Evolutionary conservation across 2,113 vertebrate species (phyloP).

Genomic region (Forbesichthys papilliferus): DNA sequence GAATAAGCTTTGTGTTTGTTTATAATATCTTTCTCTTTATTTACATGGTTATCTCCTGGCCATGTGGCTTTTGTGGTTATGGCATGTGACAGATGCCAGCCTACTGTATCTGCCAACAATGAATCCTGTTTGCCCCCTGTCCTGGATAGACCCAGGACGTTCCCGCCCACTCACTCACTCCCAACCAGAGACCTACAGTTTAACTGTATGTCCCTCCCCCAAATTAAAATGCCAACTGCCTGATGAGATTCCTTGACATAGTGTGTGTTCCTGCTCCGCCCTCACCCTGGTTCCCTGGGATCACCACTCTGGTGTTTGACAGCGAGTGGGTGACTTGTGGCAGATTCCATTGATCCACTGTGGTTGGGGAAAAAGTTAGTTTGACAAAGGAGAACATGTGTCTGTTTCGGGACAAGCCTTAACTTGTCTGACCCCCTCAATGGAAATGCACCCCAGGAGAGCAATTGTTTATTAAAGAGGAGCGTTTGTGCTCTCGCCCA

Average conservation of each 20-base stretch:
- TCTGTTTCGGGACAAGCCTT: slow-evolving; percentile 71
- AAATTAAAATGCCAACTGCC: slow-evolving; percentile 64
- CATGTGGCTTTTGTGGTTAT: neutral
- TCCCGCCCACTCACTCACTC: slow-evolving; percentile 21
- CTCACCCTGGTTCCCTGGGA: slow-evolving; percentile 33
- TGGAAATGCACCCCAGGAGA: slow-evolving; percentile 57
- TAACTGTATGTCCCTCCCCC: slow-evolving; percentile 41
- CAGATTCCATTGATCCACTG: slow-evolving; percentile 71
- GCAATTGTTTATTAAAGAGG: slow-evolving; percentile 24
- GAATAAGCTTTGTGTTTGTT: neutral
- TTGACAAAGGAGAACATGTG: slow-evolving; percentile 77
- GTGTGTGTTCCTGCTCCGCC: slow-evolving; percentile 48
- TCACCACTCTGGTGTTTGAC: slow-evolving; percentile 71
- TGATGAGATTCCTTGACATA: slow-evolving; percentile 63
- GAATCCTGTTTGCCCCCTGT: slow-evolving; percentile 8
- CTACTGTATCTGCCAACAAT: slow-evolving; percentile 23
- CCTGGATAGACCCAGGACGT: slow-evolving; percentile 46
- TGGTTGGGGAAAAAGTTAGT: slow-evolving; percentile 68
- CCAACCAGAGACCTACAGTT: slow-evolving; percentile 53
- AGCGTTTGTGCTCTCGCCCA: slow-evolving; percentile 32
- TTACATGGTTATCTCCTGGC: neutral
- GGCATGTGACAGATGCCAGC: slow-evolving; percentile 40
- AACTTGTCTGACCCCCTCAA: slow-evolving; percentile 69
- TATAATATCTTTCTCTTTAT: neutral
- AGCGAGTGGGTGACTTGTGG: slow-evolving; percentile 75